Conservation (phyloP, 2,113 vertebrate genomes). For the Strix aluco region DNA sequence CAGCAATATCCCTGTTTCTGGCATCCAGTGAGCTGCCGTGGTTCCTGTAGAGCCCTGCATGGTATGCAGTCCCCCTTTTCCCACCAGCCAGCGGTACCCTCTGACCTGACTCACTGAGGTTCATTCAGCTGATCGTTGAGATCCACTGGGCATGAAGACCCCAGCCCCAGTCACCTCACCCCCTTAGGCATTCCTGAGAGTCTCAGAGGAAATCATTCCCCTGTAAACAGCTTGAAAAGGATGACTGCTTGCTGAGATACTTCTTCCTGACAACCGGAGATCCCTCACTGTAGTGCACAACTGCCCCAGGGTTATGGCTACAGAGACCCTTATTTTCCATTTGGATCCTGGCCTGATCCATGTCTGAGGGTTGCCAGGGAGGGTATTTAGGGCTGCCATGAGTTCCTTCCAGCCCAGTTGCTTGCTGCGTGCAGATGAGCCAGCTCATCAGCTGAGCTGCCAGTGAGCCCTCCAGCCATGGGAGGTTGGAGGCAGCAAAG, state of each 20-base stretch:
- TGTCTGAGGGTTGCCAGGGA: constrained; percentile 37
- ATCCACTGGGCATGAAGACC: not conserved
- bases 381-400: constrained; percentile 50
- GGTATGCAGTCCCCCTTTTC: not conserved
- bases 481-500: constrained; percentile 33
- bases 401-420: constrained; percentile 60
- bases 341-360: constrained; percentile 10
- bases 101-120: not conserved
- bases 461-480: constrained; percentile 7
- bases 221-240: not conserved
- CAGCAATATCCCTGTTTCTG: not conserved
- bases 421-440: constrained; percentile 56
- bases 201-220: not conserved
- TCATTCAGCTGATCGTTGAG: not conserved
- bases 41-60: not conserved
- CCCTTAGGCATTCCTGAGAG: not conserved
- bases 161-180: not conserved
- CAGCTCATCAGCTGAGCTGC: constrained; percentile 47
- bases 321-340: constrained; percentile 28
- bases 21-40: not conserved
- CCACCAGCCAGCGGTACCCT: not conserved
- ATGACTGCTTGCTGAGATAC: not conserved
- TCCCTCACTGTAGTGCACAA: not conserved
- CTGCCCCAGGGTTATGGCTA: not conserved
- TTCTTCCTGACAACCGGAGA: not conserved